phyloP scores from a whole-genome alignment of 2,797 vertebrate genomes.

The Lepidocolaptes lacrymiger region DNA sequence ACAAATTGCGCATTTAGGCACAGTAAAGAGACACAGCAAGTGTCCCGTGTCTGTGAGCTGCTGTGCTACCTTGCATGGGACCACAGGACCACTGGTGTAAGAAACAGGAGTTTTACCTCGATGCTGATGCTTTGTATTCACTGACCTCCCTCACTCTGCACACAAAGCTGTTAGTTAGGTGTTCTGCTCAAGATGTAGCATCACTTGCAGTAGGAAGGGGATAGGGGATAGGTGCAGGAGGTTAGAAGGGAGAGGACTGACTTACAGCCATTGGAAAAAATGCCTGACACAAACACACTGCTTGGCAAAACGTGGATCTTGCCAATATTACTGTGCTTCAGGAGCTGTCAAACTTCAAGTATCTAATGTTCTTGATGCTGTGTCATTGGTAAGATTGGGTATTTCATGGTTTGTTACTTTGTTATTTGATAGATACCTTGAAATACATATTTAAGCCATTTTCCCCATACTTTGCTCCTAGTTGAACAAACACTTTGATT shows the following conservation, averaged over 20 bases:
- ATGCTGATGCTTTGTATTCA: neutral
- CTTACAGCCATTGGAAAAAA: neutral
- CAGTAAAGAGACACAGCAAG: neutral
- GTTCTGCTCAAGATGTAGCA: neutral
- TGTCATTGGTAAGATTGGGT: neutral
- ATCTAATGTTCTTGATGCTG: rapidly evolving
- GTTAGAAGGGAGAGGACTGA: neutral
- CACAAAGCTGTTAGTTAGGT: neutral
- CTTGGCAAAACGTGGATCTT: neutral
- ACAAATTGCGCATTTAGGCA: neutral
- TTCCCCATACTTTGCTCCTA: neutral
- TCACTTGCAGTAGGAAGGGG: neutral
- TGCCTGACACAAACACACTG: neutral
- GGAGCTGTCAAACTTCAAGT: neutral
- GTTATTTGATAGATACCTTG: neutral
- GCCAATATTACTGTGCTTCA: neutral
- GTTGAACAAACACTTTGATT: neutral
- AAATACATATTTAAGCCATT: neutral
- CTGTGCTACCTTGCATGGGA: neutral
- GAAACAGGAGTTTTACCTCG: neutral
- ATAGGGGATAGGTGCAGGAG: too few species aligned
- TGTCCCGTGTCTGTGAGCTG: neutral
- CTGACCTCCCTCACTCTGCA: neutral
- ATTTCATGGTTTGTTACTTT: neutral
- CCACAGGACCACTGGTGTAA: neutral